Evolutionary conservation across 2,797 vertebrate species (phyloP).

Genomic region (Protonibea diacanthus): DNA sequence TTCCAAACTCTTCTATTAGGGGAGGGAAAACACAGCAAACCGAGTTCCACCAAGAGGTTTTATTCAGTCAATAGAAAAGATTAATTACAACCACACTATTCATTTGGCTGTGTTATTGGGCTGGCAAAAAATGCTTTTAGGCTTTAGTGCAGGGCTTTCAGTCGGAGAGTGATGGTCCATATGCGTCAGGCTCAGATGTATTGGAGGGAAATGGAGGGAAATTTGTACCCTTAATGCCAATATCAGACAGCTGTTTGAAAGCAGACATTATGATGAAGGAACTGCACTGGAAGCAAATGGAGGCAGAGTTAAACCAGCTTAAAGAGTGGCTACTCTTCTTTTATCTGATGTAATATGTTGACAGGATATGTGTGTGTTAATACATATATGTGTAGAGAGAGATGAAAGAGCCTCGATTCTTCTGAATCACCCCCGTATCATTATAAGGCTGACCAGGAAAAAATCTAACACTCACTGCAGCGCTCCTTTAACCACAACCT

Average conservation of each 20-base stretch:
- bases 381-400: slow-evolving; percentile 41
- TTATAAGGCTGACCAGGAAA: background rate
- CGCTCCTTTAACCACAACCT: slow-evolving; percentile 1
- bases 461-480: slow-evolving; percentile 10
- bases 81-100: slow-evolving; percentile 82
- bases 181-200: slow-evolving; percentile 67
- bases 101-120: slow-evolving; percentile 78
- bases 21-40: slow-evolving; percentile 52
- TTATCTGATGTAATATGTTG: slow-evolving; percentile 65
- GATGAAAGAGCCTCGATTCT: slow-evolving; percentile 51
- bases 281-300: slow-evolving; percentile 69
- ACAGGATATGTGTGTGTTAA: slow-evolving; percentile 34
- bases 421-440: slow-evolving; percentile 44
- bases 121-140: slow-evolving; percentile 81
- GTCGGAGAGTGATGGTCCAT: slow-evolving; percentile 67
- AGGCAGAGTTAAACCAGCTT: slow-evolving; percentile 58
- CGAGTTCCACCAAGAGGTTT: slow-evolving; percentile 71
- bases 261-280: slow-evolving; percentile 69
- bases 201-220: slow-evolving; percentile 74
- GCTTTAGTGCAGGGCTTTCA: slow-evolving; percentile 72
- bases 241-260: slow-evolving; percentile 76
- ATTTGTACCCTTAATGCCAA: slow-evolving; percentile 78
- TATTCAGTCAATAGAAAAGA: slow-evolving; percentile 83
- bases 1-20: slow-evolving; percentile 63
- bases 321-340: slow-evolving; percentile 69